Conservation (phyloP, 53 echinoderm and acorn worm genomes). For the Holothuria leucospilota region DNA sequence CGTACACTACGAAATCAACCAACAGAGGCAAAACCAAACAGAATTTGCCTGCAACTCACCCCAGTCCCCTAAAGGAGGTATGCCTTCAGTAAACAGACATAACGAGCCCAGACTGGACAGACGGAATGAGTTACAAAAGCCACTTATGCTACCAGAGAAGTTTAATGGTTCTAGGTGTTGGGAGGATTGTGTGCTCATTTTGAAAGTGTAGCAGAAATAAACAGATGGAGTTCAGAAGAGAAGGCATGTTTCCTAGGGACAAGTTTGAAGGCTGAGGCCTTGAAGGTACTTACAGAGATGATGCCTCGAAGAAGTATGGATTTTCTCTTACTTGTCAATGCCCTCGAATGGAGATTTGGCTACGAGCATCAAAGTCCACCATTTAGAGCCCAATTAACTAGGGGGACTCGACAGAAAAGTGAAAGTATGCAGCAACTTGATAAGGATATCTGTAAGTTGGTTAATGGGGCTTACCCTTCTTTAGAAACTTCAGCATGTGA, state of each 20-base stretch:
- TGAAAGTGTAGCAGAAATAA: constrained; percentile 20
- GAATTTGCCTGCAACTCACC: too few species aligned
- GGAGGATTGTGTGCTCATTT: constrained; percentile 10
- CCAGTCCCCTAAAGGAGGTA: too few species aligned
- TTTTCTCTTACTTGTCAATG: background rate
- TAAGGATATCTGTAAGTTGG: constrained; percentile 1
- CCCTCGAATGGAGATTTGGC: constrained; percentile 8
- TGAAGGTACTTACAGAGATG: background rate
- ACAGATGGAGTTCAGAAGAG: background rate
- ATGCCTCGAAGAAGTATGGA: background rate
- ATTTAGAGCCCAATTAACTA: constrained; percentile 18
- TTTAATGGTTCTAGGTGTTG: background rate
- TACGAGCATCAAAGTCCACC: background rate
- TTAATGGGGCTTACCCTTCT: constrained; percentile 16
- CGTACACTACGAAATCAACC: too few species aligned
- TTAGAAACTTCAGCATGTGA: background rate
- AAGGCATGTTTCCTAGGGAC: background rate
- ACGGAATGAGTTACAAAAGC: background rate
- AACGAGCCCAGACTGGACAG: background rate
- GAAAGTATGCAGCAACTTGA: constrained; percentile 6
- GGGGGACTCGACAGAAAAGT: background rate
- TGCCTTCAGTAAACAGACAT: too few species aligned
- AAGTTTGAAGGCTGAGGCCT: background rate
- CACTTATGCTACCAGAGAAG: constrained; percentile 24
- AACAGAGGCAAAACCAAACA: too few species aligned